These are phyloP conservation scores for Zosterops lateralis DNA, from an alignment of 2,113 vertebrate genomes.

Conservation along the genomic window DNA sequence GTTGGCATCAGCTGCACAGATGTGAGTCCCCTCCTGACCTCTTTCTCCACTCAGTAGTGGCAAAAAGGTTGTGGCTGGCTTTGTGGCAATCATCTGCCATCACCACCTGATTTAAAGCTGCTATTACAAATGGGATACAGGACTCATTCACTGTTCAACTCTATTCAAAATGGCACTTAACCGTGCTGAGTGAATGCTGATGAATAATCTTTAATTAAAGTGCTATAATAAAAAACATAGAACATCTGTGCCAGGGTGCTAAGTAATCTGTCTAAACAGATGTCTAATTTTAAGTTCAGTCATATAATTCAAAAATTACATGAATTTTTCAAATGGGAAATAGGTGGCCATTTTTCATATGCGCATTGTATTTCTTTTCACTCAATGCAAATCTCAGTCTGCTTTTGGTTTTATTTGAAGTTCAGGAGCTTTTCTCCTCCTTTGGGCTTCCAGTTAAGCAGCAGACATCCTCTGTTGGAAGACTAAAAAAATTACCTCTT, in stretches of 20 bases:
- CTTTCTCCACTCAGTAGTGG: neutral
- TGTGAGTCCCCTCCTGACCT: neutral
- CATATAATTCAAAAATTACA: conserved; percentile 1
- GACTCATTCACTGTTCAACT: neutral
- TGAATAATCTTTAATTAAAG: conserved; percentile 56
- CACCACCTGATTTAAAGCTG: conserved; percentile 18
- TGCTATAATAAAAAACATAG: neutral
- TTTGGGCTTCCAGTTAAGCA: neutral
- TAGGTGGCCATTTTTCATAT: neutral
- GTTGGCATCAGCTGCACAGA: neutral
- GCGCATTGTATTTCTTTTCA: neutral
- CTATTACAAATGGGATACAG: neutral
- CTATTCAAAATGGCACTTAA: conserved; percentile 20
- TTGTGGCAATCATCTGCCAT: neutral
- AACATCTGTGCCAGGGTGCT: conserved; percentile 48
- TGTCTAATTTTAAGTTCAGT: conserved; percentile 16
- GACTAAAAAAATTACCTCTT: neutral
- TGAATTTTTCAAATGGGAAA: neutral
- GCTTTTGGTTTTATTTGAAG: neutral
- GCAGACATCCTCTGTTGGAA: neutral
- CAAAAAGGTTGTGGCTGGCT: neutral
- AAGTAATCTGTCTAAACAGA: conserved; percentile 46
- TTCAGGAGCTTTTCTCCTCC: neutral
- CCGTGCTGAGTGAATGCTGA: conserved; percentile 20
- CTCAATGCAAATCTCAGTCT: neutral